phyloP scores from a whole-genome alignment of 2,113 vertebrate genomes.

The Psettodes erumei region DNA sequence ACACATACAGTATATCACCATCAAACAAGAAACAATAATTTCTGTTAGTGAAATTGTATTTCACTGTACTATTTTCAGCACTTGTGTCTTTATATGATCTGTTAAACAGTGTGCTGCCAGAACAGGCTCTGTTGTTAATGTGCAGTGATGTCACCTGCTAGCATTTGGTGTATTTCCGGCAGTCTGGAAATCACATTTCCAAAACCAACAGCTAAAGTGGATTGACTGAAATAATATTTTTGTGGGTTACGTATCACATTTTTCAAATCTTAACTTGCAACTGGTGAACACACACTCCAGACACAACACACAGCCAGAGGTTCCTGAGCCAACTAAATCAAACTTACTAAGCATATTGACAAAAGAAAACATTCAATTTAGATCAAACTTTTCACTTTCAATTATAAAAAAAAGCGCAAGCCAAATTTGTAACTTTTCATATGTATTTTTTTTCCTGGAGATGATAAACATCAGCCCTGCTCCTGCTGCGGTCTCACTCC shows the following conservation, averaged over 20 bases:
- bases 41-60: not conserved
- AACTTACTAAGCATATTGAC: conserved; percentile 15
- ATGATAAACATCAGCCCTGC: conserved; percentile 47
- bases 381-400: conserved; percentile 51
- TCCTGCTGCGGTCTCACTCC: conserved; percentile 13
- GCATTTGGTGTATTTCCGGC: conserved; percentile 27
- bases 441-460: conserved; percentile 10
- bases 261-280: conserved; percentile 24
- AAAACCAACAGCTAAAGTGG: conserved; percentile 58
- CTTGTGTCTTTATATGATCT: not conserved
- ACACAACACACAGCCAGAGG: conserved; percentile 8
- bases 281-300: conserved; percentile 23
- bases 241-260: conserved; percentile 33
- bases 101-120: not conserved
- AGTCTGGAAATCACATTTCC: conserved; percentile 41
- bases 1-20: not conserved
- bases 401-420: conserved; percentile 18
- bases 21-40: not conserved
- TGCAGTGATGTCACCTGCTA: conserved; percentile 22
- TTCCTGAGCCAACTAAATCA: conserved; percentile 42
- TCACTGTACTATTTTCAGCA: not conserved
- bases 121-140: conserved; percentile 2
- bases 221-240: conserved; percentile 60
- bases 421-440: conserved; percentile 27
- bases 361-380: conserved; percentile 39